Base-by-base conservation (phyloP, 2,113 vertebrate species). In the Dicrurus megarhynchus region DNA sequence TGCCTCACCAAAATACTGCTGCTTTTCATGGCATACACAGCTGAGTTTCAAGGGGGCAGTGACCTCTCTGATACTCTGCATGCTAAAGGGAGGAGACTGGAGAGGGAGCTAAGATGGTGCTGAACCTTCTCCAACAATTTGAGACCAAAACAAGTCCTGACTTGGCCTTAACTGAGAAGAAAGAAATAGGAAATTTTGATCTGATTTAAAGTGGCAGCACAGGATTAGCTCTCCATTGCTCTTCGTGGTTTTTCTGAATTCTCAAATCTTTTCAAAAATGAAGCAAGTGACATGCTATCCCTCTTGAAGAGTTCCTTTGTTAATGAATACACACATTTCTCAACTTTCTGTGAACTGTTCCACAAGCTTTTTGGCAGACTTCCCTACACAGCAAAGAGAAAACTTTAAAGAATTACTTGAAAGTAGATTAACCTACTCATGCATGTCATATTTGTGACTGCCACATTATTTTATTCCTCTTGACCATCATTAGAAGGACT, bases 151-250 rank as follows among this genome's bases (percentile, higher is more conserved):
- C 75, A 90, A 95, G 76, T 87, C 80, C 69, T 89, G 85, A 92
- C 69, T 94, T 93, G 95, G 95, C 69, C 95, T 95, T 90, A 95
- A 95, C 63, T 79, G 89, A 86, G 76, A 95, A 85, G 96, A 97
- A 95, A 74, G 57, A 80, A 86, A 68, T 7, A 28, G 74, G 86
- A 89, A 91, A 89, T 77, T 90, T 75, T 95, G 96, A 97, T 95
- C 75, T 97, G 96, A 98, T 98, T 96, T 97, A 91, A 97, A 95
- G 82, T 93, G 96, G 94, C 93, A 97, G 93, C 81, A 94, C 46
- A 87, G 96, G 88, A 97, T 96, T 97, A 96, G 92, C 78, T 97
- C 86, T 94, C 95, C 93, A 75, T 50, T 93, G 95, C 87, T 63
- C 64, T 68, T 82, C 1, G 1, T 56, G 74, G 80, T 76, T 87